These are phyloP conservation scores for Osedax fenrisi DNA, from an alignment of 2,888 invertebrate species.

Conservation along the genomic window DNA sequence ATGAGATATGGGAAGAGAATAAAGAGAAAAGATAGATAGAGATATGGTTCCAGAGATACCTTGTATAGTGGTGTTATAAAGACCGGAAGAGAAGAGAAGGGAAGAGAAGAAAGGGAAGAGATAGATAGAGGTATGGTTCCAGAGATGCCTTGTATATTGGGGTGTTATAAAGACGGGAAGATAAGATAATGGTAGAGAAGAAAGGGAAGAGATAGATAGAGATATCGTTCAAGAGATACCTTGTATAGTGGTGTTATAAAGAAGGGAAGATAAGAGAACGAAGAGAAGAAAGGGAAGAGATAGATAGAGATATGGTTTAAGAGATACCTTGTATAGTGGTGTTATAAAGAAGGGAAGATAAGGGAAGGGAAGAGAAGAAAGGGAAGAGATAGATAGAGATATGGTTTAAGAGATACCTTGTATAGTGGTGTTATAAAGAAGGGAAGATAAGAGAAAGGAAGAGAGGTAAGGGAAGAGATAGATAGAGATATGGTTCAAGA, in stretches of 20 bases:
- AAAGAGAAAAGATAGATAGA: constrained; percentile 78
- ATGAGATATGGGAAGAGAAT: too few species aligned
- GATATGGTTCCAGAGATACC: constrained; percentile 92
- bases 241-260: constrained; percentile 61
- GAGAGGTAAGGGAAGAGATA: too few species aligned
- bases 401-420: too few species aligned
- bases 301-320: constrained; percentile 86
- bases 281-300: constrained; percentile 85
- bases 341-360: constrained; percentile 55
- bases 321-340: constrained; percentile 70
- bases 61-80: constrained; percentile 61
- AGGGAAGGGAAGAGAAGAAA: too few species aligned
- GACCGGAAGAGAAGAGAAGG: constrained; percentile 50
- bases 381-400: too few species aligned
- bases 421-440: too few species aligned
- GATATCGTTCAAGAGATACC: constrained; percentile 92
- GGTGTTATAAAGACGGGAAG: constrained; percentile 56
- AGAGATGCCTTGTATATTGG: constrained; percentile 71
- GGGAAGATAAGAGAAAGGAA: too few species aligned
- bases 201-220: constrained; percentile 75
- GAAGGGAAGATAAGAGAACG: too few species aligned
- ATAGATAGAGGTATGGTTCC: constrained; percentile 92
- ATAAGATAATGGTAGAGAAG: constrained; percentile 58
- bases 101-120: constrained; percentile 70
- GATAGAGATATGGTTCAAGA: too few species aligned